A percentile compares a stretch with the other conserved stretches of the same genome.
Conservation (phyloP, 2,888 invertebrate genomes). For the Chirona hameri region DNA sequence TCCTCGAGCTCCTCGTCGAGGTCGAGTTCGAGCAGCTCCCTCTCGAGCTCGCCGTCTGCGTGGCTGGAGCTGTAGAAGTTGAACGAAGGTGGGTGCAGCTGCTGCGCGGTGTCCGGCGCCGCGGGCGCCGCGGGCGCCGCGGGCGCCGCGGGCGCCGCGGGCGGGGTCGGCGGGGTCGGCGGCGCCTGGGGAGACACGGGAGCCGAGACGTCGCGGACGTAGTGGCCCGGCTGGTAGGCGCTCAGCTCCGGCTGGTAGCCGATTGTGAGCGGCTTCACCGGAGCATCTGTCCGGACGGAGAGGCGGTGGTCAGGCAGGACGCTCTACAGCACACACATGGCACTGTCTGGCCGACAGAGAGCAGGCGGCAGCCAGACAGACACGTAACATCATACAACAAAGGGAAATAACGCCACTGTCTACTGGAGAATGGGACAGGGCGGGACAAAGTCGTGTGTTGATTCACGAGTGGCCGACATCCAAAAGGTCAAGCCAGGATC, state of each 20-base stretch:
- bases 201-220: background rate
- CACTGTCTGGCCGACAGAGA: too few relatives aligned
- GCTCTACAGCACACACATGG: too few relatives aligned
- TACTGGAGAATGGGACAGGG: too few relatives aligned
- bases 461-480: too few relatives aligned
- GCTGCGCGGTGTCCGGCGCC: background rate
- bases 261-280: background rate
- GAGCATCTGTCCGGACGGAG: background rate
- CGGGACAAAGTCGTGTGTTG: too few relatives aligned
- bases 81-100: background rate
- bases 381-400: too few relatives aligned
- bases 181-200: background rate
- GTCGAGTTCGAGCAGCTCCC: background rate
- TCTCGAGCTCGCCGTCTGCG: background rate
- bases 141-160: background rate
- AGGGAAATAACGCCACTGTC: too few relatives aligned
- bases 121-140: background rate
- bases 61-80: constrained; percentile 12
- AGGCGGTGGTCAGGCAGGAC: background rate
- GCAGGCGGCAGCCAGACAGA: too few relatives aligned
- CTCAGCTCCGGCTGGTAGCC: constrained; percentile 22
- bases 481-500: too few relatives aligned
- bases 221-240: constrained; percentile 12
- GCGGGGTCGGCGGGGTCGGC: too few relatives aligned
- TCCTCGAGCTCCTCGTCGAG: background rate